Evolutionary conservation across 2,113 vertebrate genomes (phyloP), one percentile per base, ranked within the genome.

Genomic region (Eira barbara): DNA sequence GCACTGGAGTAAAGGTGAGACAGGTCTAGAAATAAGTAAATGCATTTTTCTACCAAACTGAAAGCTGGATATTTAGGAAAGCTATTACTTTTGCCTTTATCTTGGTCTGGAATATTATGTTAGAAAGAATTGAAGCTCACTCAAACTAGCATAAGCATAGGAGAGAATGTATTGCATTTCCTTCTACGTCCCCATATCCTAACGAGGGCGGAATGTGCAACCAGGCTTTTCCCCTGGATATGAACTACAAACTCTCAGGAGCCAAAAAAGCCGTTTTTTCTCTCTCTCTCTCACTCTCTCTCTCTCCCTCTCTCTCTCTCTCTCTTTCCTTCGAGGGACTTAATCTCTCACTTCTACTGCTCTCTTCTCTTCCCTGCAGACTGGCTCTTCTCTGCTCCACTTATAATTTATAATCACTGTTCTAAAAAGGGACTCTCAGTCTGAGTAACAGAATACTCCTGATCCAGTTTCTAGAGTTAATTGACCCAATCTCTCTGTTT

Each of bases 11-110:
- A 86, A 96, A 94, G 7, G 59, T 94, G 34, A 92, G 92, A 14
- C 17, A 65, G 6, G 23, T 89, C 36, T 91, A 90, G n/a, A 95
- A 81, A 82, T 88, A 87, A 97, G 88, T 52, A 89, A 67, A 76
- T 21, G 13, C 27, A 73, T 80, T 95, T 97, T 88, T 86, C 91
- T 76, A 76, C 61, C 57, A 78, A 71, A 74, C 27, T 45, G 4
- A 74, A 95, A 90, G 42, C 17, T 94, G 27, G 13, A 84, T 78
- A 31, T 61, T 82, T 25, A 76, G 12, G 18, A 89, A 94, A 63
- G 14, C 29, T 83, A 17, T 89, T 76, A 63, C 80, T 92, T 52
- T 71, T 69, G 47, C 21, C 78, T 96, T 96, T 71, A 59, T 78
- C 23, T 91, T 91, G 81, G 25, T 52, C 69, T 94, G 39, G 14